Conservation (phyloP, 2,113 vertebrate species). For the Leptocoma aspasia region DNA sequence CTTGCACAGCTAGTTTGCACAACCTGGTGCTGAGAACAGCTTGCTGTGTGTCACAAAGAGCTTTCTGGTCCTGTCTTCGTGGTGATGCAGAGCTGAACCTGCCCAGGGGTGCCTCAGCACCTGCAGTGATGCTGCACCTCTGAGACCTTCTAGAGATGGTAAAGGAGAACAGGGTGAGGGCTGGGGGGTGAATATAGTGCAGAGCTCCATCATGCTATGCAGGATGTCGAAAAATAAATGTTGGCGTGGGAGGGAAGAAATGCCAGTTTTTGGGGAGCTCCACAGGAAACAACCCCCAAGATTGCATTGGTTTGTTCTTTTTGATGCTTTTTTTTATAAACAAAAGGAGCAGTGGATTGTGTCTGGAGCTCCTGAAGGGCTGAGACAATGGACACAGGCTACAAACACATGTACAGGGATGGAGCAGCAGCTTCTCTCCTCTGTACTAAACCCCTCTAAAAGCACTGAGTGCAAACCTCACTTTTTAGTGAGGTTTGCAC, state of each 20-base stretch:
- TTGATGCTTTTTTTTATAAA: neutral
- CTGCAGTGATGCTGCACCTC: neutral
- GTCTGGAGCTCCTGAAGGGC: neutral
- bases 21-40: accelerated
- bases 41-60: too few relatives aligned
- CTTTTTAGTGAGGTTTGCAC: neutral
- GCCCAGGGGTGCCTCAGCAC: neutral
- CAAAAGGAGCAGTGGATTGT: neutral
- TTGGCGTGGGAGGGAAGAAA: neutral
- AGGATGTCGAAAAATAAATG: neutral
- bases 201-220: neutral
- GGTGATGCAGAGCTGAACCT: neutral
- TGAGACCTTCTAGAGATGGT: neutral
- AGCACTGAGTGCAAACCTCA: too few relatives aligned
- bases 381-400: neutral
- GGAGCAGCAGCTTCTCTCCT: neutral
- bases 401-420: neutral
- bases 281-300: neutral
- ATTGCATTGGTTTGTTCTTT: neutral
- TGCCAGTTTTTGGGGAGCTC: neutral
- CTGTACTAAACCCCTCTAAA: neutral
- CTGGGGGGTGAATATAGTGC: accelerated
- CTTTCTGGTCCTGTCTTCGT: accelerated
- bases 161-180: neutral
- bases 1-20: neutral